Evolutionary conservation across 2,797 vertebrate genomes (phyloP).

Genomic region (Pangasius larnaudii): DNA sequence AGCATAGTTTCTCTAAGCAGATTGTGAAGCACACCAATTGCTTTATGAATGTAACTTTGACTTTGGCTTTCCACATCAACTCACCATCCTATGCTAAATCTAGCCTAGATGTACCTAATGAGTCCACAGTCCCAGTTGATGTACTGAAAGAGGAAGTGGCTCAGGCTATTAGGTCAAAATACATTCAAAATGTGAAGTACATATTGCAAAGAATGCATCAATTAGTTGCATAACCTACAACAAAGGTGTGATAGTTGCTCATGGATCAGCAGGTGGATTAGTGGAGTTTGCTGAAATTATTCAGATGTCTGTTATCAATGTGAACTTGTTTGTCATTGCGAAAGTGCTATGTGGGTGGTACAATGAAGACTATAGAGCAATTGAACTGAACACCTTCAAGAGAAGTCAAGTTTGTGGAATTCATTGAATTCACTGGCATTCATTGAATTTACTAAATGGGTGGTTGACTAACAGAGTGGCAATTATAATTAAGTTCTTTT

Average conservation of each 20-base stretch:
- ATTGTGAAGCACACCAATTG: neutral
- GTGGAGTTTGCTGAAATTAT: neutral
- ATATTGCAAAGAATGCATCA: neutral
- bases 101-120: neutral
- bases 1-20: neutral
- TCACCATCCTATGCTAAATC: neutral
- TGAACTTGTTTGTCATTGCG: neutral
- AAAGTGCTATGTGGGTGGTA: neutral
- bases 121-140: neutral
- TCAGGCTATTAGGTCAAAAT: neutral
- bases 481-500: too few species aligned
- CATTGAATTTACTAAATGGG: neutral
- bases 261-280: neutral
- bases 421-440: neutral
- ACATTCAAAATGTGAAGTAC: neutral
- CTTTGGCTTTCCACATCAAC: neutral
- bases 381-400: neutral
- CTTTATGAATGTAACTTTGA: neutral
- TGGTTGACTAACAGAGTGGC: too few species aligned
- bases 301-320: neutral
- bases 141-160: neutral
- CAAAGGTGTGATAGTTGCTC: neutral
- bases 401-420: neutral
- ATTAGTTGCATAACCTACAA: neutral
- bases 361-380: neutral